These are phyloP conservation scores for Pogonocherus hispidulus DNA, from an alignment of 2,888 invertebrate species.

Conservation along the genomic window DNA sequence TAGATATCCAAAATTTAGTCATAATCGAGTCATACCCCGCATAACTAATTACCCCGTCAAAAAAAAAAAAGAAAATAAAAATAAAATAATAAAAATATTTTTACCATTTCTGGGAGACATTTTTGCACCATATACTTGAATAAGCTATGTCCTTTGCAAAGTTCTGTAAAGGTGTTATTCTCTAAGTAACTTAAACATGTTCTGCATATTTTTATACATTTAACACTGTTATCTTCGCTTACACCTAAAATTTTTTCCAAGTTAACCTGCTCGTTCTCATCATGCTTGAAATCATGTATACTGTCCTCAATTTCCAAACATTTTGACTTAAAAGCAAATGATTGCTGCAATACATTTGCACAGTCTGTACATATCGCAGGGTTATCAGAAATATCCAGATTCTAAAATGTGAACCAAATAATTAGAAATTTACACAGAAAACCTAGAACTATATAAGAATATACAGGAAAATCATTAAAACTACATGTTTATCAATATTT, in stretches of 20 bases:
- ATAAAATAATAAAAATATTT: not conserved
- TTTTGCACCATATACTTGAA: constrained; percentile 9
- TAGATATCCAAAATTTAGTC: no score
- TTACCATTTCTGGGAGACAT: constrained; percentile 30
- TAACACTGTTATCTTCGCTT: not conserved
- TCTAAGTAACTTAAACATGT: constrained; percentile 28
- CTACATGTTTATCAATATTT: no score
- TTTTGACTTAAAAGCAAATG: constrained; percentile 27
- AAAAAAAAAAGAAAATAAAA: not conserved
- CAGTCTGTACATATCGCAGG: constrained; percentile 19
- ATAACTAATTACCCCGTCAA: not conserved
- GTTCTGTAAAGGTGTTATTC: constrained; percentile 4
- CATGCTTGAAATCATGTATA: constrained; percentile 23
- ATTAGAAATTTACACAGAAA: not conserved
- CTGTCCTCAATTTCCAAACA: constrained; percentile 33
- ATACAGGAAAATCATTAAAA: not conserved
- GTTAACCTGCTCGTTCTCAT: constrained; percentile 25
- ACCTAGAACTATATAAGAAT: not conserved
- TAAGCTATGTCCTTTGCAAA: constrained; percentile 1
- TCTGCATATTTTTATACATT: constrained; percentile 26
- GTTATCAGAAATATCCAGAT: constrained; percentile 8
- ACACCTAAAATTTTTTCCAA: constrained; percentile 32
- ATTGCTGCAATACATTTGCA: not conserved
- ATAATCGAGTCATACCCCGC: no score
- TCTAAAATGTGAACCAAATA: constrained; percentile 9